Evolutionary conservation across 2,888 invertebrate species (phyloP).

Genomic region (Rugalucina vietnamica): DNA sequence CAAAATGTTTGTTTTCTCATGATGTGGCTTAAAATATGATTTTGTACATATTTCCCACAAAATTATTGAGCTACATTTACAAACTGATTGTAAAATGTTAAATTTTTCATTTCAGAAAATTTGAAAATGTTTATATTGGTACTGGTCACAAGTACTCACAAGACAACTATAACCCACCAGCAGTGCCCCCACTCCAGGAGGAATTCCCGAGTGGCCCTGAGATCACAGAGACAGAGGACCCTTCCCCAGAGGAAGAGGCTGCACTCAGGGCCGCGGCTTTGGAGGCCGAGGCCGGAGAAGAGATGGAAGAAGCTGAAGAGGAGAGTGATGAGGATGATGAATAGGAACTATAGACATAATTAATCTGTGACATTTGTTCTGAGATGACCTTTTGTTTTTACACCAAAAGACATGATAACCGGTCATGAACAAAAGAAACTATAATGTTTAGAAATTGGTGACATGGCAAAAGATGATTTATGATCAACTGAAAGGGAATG

Average conservation of each 20-base stretch:
- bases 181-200: slow-evolving; percentile 88
- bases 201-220: slow-evolving; percentile 89
- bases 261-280: slow-evolving; percentile 81
- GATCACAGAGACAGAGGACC: slow-evolving; percentile 90
- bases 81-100: too few species aligned
- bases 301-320: slow-evolving; percentile 86
- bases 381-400: too few species aligned
- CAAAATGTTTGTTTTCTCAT: too few species aligned
- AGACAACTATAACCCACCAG: slow-evolving; percentile 90
- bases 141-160: slow-evolving; percentile 90
- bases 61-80: too few species aligned
- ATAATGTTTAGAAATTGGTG: too few species aligned
- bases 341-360: too few species aligned
- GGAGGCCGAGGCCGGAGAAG: slow-evolving; percentile 87
- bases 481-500: too few species aligned
- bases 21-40: too few species aligned
- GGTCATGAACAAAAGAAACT: too few species aligned
- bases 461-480: not conserved
- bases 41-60: too few species aligned
- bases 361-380: too few species aligned
- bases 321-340: slow-evolving; percentile 83
- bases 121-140: slow-evolving; percentile 91
- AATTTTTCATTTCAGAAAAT: slow-evolving; percentile 87
- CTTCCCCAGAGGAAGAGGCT: slow-evolving; percentile 90
- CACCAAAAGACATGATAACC: too few species aligned